Percentiles rank a stretch among this genome's conserved stretches.
Conservation (phyloP, 2,888 invertebrate genomes). For the Camptogramma bilineatum region DNA sequence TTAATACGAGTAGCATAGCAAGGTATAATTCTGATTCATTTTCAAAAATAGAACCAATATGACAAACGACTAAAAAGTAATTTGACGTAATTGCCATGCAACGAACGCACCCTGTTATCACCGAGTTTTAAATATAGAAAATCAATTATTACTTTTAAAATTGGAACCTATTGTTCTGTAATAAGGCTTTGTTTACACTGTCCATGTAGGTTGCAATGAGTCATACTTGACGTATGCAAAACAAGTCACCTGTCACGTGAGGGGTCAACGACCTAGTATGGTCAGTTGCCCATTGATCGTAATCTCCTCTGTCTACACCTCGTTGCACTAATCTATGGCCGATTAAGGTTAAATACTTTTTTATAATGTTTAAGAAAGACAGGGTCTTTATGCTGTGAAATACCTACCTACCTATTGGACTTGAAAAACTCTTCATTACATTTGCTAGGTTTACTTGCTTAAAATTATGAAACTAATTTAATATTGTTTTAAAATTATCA, state of each 20-base stretch:
- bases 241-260: conserved; percentile 38
- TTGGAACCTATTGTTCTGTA: conserved; percentile 3
- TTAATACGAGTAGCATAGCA: too few species aligned
- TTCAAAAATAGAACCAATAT: not conserved
- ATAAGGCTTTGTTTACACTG: conserved; percentile 6
- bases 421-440: too few species aligned
- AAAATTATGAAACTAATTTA: too few species aligned
- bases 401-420: too few species aligned
- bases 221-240: conserved; percentile 43
- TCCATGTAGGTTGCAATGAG: conserved; percentile 31
- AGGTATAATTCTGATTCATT: not conserved
- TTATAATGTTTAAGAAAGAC: not conserved
- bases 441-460: too few species aligned
- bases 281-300: conserved; percentile 37
- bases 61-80: not conserved
- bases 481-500: too few species aligned
- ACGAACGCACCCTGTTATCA: conserved; percentile 14
- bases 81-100: conserved; percentile 13
- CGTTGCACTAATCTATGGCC: conserved; percentile 7
- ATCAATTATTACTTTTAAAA: not conserved
- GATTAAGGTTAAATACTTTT: not conserved
- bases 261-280: conserved; percentile 39
- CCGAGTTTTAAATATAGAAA: conserved; percentile 1
- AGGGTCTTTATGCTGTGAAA: not conserved
- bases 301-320: conserved; percentile 24